Conservation (phyloP, 2,113 vertebrate genomes). For the Megaptera novaeangliae region DNA sequence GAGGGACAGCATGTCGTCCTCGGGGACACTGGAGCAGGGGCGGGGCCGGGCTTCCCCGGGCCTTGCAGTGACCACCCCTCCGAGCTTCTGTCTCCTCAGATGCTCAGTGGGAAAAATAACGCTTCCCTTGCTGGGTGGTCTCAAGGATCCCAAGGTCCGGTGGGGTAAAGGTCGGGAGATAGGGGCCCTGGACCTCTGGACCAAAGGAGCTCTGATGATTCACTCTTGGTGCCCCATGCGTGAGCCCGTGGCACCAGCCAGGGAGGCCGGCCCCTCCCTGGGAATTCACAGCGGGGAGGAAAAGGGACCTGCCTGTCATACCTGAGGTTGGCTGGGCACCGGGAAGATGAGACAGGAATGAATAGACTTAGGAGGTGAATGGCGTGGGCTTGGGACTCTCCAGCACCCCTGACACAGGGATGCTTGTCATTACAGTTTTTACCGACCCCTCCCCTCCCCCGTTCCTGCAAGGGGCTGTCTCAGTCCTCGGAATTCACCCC, state of each 20-base stretch:
- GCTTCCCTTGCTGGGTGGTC: too few relatives aligned
- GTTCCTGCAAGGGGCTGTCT: background rate
- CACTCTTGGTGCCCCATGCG: accelerated
- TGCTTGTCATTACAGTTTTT: background rate
- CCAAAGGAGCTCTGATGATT: accelerated
- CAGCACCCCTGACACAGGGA: background rate
- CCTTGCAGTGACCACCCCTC: accelerated
- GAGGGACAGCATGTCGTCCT: accelerated
- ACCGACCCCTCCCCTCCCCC: background rate
- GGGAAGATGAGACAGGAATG: accelerated
- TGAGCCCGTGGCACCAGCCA: background rate
- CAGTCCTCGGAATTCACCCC: accelerated
- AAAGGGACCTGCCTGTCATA: accelerated
- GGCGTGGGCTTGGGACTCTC: accelerated
- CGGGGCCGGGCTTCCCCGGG: accelerated
- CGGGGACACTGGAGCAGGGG: accelerated
- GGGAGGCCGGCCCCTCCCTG: accelerated
- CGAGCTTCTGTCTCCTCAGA: background rate
- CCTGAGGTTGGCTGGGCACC: accelerated
- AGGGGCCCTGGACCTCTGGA: background rate
- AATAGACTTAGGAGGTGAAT: accelerated
- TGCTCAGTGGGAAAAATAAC: accelerated
- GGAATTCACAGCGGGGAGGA: background rate
- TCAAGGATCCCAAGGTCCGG: accelerated
- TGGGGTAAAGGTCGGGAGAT: accelerated